Evolutionary conservation across 2,113 vertebrate genomes (phyloP).

Genomic region (Dendrocopos noguchii): DNA sequence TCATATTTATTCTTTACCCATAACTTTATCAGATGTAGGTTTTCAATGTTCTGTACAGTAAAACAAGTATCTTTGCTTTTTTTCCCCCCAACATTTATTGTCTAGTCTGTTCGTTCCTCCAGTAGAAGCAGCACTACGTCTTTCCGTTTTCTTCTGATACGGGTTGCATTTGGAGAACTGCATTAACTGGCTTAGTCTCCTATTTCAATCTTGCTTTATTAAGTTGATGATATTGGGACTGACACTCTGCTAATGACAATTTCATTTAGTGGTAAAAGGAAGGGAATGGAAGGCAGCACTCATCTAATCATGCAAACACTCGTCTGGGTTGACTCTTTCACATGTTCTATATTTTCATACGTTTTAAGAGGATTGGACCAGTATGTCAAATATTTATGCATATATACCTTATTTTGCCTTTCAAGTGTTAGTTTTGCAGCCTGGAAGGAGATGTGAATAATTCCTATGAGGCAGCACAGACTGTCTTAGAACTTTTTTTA

Average conservation of each 20-base stretch:
- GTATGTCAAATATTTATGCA: conserved; percentile 54
- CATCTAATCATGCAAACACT: conserved; percentile 41
- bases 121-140: background rate
- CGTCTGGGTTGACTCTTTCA: conserved; percentile 1
- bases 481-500: conserved; percentile 39
- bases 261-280: conserved; percentile 64
- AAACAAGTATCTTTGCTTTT: background rate
- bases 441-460: background rate
- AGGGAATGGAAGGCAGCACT: conserved; percentile 51
- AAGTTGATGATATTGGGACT: conserved; percentile 67
- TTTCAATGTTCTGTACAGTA: background rate
- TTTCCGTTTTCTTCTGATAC: conserved; percentile 1
- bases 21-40: background rate
- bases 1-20: background rate
- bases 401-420: conserved; percentile 44
- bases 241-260: conserved; percentile 68
- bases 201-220: conserved; percentile 63
- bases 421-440: conserved; percentile 22
- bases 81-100: background rate
- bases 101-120: background rate
- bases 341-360: conserved; percentile 36
- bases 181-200: conserved; percentile 58
- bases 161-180: conserved; percentile 33
- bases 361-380: conserved; percentile 35
- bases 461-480: conserved; percentile 23